Evolutionary conservation across 2,797 vertebrate species (phyloP).

Genomic region (Pagetopsis macropterus): DNA sequence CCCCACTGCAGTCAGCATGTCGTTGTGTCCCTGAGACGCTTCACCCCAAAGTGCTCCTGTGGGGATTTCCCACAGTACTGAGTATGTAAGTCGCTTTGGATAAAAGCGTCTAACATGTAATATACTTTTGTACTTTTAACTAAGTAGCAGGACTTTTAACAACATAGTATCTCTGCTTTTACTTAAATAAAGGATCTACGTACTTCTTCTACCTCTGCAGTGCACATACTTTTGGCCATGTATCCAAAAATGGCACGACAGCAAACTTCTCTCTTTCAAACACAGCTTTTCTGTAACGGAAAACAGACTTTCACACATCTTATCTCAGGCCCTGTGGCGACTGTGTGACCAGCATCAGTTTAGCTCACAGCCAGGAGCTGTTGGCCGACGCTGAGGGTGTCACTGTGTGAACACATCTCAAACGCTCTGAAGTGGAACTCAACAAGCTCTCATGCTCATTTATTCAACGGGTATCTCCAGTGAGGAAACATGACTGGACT

Average conservation of each 20-base stretch:
- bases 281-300: not conserved
- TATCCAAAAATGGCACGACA: not conserved
- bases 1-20: too few relatives aligned
- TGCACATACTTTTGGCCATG: not conserved
- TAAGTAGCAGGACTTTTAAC: too few relatives aligned
- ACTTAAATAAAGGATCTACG: too few relatives aligned
- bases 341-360: constrained; percentile 25
- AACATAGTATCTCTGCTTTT: too few relatives aligned
- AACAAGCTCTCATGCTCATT: not conserved
- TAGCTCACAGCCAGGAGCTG: constrained; percentile 35
- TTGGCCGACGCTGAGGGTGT: constrained; percentile 3
- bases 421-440: constrained; percentile 3
- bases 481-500: not conserved
- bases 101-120: too few relatives aligned
- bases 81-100: too few relatives aligned
- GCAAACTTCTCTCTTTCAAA: not conserved
- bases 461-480: not conserved
- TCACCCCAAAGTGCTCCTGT: too few relatives aligned
- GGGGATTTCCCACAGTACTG: too few relatives aligned
- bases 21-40: too few relatives aligned
- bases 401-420: not conserved
- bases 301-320: constrained; percentile 14
- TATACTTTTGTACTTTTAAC: too few relatives aligned
- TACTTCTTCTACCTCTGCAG: too few relatives aligned
- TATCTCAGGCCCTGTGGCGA: constrained; percentile 9